Percentiles rank a stretch among this genome's conserved stretches.
phyloP scores from a whole-genome alignment of 2,888 invertebrate species.

The Lithophane semibrunnea region DNA sequence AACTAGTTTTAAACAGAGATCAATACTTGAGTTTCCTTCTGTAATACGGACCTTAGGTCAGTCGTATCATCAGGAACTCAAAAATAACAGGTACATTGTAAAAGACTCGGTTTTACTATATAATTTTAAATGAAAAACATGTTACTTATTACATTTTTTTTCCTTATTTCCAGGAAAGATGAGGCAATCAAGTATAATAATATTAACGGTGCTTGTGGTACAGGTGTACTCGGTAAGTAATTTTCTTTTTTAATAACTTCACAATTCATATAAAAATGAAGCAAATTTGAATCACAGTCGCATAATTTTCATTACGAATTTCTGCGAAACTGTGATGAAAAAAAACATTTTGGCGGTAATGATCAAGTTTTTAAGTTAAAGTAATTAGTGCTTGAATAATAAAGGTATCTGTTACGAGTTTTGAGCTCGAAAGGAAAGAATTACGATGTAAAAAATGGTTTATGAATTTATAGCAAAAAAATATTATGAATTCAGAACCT shows the following conservation, averaged over 20 bases:
- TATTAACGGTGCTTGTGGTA: conserved; percentile 69
- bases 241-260: conserved; percentile 32
- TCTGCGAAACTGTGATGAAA: not conserved
- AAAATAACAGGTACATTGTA: not conserved
- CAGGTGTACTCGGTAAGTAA: conserved; percentile 75
- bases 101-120: not conserved
- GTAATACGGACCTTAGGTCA: too few relatives aligned
- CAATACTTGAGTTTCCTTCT: too few relatives aligned
- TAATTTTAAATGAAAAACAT: conserved; percentile 12
- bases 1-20: too few relatives aligned
- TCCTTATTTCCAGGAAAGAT: conserved; percentile 74
- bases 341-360: conserved; percentile 2
- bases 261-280: conserved; percentile 11
- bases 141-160: conserved; percentile 36
- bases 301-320: not conserved
- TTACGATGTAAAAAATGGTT: not conserved
- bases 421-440: not conserved
- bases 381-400: not conserved
- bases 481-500: too few relatives aligned
- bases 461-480: not conserved
- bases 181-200: conserved; percentile 67
- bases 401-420: not conserved
- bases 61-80: too few relatives aligned
- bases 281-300: not conserved
- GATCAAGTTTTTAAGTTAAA: conserved; percentile 11